Conservation (phyloP, 53 echinoderm and acorn worm genomes). For the Astropecten irregularis region DNA sequence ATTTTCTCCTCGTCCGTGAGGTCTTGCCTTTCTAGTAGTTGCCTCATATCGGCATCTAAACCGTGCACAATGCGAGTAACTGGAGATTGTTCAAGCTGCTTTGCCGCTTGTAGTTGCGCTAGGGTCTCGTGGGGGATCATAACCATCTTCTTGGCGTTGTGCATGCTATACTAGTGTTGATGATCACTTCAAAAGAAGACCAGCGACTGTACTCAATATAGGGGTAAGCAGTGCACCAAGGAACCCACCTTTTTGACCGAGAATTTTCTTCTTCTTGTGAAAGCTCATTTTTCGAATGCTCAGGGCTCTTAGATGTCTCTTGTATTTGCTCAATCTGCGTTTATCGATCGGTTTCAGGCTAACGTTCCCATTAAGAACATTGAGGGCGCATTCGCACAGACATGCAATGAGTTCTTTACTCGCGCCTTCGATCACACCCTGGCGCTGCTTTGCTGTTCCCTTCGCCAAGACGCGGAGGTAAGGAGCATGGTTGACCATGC, state of each 20-base stretch:
- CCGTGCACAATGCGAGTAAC: slow-evolving; percentile 28
- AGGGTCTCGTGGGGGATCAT: slow-evolving; percentile 69
- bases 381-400: slow-evolving; percentile 49
- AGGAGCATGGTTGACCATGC: slow-evolving; percentile 55
- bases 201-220: slow-evolving; percentile 9
- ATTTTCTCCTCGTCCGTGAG: too few relatives aligned
- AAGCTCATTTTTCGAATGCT: too few relatives aligned
- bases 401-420: too few relatives aligned
- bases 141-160: slow-evolving; percentile 74
- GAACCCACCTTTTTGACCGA: too few relatives aligned
- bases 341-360: slow-evolving; percentile 59
- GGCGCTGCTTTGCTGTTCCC: too few relatives aligned
- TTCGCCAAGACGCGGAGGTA: slow-evolving; percentile 67
- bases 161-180: too few relatives aligned
- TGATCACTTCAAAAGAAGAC: too few relatives aligned
- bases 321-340: slow-evolving; percentile 40
- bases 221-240: slow-evolving; percentile 48
- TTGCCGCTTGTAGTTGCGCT: slow-evolving; percentile 47
- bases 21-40: slow-evolving; percentile 12
- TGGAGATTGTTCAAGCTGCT: slow-evolving; percentile 34
- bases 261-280: too few relatives aligned
- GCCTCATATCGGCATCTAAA: slow-evolving; percentile 56
- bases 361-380: slow-evolving; percentile 56
- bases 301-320: slow-evolving; percentile 47
- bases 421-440: too few relatives aligned